Evolutionary conservation across 2,797 vertebrate species (phyloP), one percentile per base, ranked within the genome.

Genomic region (Acropternis orthonyx): DNA sequence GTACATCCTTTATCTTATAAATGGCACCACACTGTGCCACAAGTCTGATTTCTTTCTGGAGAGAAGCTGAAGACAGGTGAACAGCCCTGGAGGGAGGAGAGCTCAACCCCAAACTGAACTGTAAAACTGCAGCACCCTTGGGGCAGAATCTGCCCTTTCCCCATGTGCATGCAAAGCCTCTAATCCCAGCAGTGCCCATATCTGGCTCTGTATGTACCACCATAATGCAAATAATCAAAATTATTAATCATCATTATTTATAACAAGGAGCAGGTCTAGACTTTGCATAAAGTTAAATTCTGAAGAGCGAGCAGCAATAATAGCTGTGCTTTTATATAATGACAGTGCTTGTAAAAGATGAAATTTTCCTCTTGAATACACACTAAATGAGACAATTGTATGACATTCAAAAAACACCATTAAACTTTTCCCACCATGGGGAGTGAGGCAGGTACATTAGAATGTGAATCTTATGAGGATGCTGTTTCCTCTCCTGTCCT

Each of bases 291-390:
- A 93, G 41, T 78, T 69, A 52, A 81, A 76, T 67, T 81, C 69
- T 86, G 43, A 90, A 22, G 17, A 67, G n/a, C 36, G 79, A 95
- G 61, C 61, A 86, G 67, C 59, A 90, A 21, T 61, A 92, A 69
- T 30, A 65, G 52, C 68, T 86, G 37, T 81, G 81, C 46, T 87
- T 94, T 83, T 66, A 44, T 9, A 41, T 12, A 80, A 30, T 61
- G 63, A 87, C 48, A 83, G 55, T 26, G 63, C 26, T 84, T 88
- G 48, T 68, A 23, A 16, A 32, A 72, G 91, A 89, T 44, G 62
- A 72, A 95, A 36, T 94, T 91, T 90, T 80, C 58, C 81, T 95
- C 71, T 72, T 84, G 80, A 94, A 85, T 68, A 87, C 21, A 39
- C 2, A 9, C n/a, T 88, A 67, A 95, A 84, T 39, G 46, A 30